phyloP scores from a whole-genome alignment of 2,113 vertebrate species.

The Pteropus alecto region DNA sequence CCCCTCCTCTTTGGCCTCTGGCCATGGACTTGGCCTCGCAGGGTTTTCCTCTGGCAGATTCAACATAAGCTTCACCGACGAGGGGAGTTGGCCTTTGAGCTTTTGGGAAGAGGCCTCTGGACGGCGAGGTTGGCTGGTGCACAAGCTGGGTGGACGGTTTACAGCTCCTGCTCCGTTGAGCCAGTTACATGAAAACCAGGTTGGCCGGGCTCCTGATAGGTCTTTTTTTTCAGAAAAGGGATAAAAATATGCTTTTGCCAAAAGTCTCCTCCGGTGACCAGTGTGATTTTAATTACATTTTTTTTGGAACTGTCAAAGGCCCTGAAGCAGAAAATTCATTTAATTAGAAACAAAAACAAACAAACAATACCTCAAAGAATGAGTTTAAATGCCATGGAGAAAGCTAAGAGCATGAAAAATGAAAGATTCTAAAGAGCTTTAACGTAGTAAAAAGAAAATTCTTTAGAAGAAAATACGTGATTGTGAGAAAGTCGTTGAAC shows the following conservation, averaged over 20 bases:
- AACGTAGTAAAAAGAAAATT: not conserved
- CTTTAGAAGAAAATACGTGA: not conserved
- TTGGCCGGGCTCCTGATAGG: not conserved
- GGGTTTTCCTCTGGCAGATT: not conserved
- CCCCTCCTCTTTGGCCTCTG: not conserved
- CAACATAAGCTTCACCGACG: not conserved
- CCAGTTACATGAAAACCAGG: not conserved
- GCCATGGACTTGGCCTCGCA: not conserved
- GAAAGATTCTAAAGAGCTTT: not conserved
- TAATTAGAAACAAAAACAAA: conserved; percentile 67
- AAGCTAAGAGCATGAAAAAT: not conserved
- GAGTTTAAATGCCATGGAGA: not conserved
- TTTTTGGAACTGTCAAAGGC: conserved; percentile 42
- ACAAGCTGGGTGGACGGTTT: not conserved
- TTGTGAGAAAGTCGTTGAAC: not conserved
- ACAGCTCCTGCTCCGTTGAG: not conserved
- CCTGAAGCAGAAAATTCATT: conserved; percentile 62
- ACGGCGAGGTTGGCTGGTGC: not conserved
- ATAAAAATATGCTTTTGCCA: conserved; percentile 57
- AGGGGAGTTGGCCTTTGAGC: conserved; percentile 35
- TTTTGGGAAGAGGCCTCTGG: not conserved
- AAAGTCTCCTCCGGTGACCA: conserved; percentile 58
- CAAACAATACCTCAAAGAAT: not conserved
- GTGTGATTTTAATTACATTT: conserved; percentile 62
- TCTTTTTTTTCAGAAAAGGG: conserved; percentile 32